These are phyloP conservation scores for Hymenochirus boettgeri DNA, from an alignment of 2,113 vertebrate genomes.

Conservation along the genomic window DNA sequence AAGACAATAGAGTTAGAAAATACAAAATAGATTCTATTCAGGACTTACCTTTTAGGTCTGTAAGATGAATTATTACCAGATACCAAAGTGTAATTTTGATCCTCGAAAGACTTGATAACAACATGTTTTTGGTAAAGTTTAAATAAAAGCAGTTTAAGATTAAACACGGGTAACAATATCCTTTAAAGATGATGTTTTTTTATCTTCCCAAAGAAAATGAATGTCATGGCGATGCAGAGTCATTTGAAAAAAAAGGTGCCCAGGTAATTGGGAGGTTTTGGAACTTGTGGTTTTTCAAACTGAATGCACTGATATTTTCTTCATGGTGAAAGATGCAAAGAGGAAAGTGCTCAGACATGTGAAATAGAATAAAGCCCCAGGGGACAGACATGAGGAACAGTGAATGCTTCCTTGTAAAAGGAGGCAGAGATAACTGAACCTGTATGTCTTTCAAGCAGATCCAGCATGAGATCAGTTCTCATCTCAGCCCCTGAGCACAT, in stretches of 20 bases:
- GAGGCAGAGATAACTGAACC: slow-evolving; percentile 11
- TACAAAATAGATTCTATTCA: neutral
- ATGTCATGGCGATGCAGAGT: neutral
- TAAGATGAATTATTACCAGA: neutral
- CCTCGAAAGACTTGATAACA: neutral
- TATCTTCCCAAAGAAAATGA: neutral
- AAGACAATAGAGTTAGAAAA: no score
- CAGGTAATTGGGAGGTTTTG: slow-evolving; percentile 14
- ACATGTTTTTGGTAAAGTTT: slow-evolving; percentile 3
- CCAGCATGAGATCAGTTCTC: neutral
- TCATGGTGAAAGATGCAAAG: slow-evolving; percentile 26
- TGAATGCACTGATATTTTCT: slow-evolving; percentile 21
- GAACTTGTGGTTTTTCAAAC: slow-evolving; percentile 13
- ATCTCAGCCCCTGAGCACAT: neutral
- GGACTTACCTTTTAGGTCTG: slow-evolving; percentile 24
- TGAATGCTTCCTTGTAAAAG: neutral
- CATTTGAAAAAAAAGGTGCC: neutral
- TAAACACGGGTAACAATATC: neutral
- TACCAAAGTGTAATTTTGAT: neutral
- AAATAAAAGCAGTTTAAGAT: neutral
- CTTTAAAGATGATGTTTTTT: neutral
- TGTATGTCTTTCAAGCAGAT: slow-evolving; percentile 2
- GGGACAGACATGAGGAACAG: slow-evolving; percentile 25
- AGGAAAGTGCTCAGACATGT: slow-evolving; percentile 25
- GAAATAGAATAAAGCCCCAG: slow-evolving; percentile 27